Evolutionary conservation across 2,888 invertebrate genomes (phyloP).

Genomic region (Exocentrus adspersus): DNA sequence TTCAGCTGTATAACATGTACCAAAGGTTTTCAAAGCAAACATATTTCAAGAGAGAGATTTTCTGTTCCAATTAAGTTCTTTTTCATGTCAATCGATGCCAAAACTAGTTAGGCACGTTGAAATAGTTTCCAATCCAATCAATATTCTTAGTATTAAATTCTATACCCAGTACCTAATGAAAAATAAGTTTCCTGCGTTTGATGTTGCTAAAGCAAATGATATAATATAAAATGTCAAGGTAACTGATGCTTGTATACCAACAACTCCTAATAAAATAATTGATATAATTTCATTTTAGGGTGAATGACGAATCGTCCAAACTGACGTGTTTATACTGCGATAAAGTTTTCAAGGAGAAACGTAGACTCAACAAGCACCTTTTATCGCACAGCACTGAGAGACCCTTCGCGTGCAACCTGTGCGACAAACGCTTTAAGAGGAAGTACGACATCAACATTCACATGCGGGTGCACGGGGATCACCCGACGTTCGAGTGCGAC

Average conservation of each 20-base stretch:
- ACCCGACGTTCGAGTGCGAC: conserved; percentile 59
- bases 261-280: neutral
- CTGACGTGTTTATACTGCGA: conserved; percentile 58
- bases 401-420: conserved; percentile 54
- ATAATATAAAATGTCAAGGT: neutral
- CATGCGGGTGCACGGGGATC: conserved; percentile 28
- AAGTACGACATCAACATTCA: conserved; percentile 40
- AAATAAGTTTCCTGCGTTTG: too few relatives aligned
- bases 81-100: too few relatives aligned
- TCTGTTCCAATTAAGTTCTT: too few relatives aligned
- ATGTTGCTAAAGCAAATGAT: too few relatives aligned
- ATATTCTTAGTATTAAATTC: too few relatives aligned
- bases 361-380: conserved; percentile 60
- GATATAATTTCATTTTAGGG: conserved; percentile 2
- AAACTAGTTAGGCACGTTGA: too few relatives aligned
- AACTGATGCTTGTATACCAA: neutral
- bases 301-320: neutral
- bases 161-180: too few relatives aligned
- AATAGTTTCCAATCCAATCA: too few relatives aligned
- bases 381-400: conserved; percentile 54
- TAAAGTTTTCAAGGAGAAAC: conserved; percentile 59
- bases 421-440: conserved; percentile 59
- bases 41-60: too few relatives aligned
- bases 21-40: too few relatives aligned
- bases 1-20: too few relatives aligned